A percentile compares a stretch with the other conserved stretches of the same genome.
Evolutionary conservation across 2,797 vertebrate genomes (phyloP).

Genomic region (Distichodus sexfasciatus): DNA sequence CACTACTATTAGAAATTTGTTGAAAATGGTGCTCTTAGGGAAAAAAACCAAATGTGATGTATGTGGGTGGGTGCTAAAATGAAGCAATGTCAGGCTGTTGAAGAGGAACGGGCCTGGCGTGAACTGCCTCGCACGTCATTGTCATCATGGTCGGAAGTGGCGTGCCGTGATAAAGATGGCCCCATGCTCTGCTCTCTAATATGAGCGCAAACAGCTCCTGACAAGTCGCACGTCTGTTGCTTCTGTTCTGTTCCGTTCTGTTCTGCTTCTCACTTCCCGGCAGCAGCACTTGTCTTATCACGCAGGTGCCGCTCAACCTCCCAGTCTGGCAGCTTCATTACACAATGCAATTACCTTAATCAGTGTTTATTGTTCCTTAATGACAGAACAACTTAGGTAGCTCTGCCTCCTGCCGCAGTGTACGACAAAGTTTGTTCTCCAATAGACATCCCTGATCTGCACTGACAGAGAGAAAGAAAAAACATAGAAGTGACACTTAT

Average conservation of each 20-base stretch:
- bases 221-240: slow-evolving; percentile 21
- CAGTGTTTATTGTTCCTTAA: slow-evolving; percentile 14
- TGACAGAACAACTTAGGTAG: neutral
- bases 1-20: no score
- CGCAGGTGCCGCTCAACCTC: neutral
- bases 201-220: slow-evolving; percentile 34
- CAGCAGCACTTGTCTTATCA: slow-evolving; percentile 15
- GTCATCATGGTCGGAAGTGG: slow-evolving; percentile 9
- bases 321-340: neutral
- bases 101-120: slow-evolving; percentile 30
- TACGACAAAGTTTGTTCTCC: neutral
- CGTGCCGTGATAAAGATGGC: slow-evolving; percentile 21
- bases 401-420: no score
- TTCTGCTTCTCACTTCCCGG: slow-evolving; percentile 17
- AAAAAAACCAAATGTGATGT: no score
- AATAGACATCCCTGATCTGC: neutral
- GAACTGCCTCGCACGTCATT: slow-evolving; percentile 20
- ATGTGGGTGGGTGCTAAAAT: slow-evolving; percentile 26
- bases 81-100: slow-evolving; percentile 27
- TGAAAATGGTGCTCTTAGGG: no score
- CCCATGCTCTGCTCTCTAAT: slow-evolving; percentile 29
- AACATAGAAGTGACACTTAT: no score
- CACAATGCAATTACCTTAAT: slow-evolving; percentile 16
- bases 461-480: no score
- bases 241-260: no score